These are phyloP conservation scores for Pollimyrus isidori DNA, from an alignment of 2,113 vertebrate genomes.

Conservation along the genomic window DNA sequence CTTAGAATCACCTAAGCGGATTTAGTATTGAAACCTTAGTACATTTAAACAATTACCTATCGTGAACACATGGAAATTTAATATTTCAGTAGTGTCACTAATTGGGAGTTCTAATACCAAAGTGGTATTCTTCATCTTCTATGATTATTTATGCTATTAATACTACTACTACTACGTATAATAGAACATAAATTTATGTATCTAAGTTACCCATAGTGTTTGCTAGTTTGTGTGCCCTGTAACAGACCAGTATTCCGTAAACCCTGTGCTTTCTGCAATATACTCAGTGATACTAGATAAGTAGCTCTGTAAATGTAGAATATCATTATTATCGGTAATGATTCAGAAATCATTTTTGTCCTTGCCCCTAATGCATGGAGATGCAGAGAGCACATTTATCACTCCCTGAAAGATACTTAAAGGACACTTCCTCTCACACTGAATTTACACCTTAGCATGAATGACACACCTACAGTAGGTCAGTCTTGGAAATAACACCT, in stretches of 20 bases:
- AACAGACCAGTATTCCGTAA: background rate
- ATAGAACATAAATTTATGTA: background rate
- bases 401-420: background rate
- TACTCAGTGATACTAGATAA: background rate
- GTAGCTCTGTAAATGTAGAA: background rate
- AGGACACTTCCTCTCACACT: background rate
- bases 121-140: background rate
- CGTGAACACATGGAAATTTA: background rate
- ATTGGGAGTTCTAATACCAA: background rate
- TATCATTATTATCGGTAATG: background rate
- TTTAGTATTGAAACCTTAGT: background rate
- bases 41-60: background rate
- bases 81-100: background rate
- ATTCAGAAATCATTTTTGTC: background rate
- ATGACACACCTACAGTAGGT: background rate
- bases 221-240: background rate
- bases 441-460: background rate
- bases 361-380: background rate
- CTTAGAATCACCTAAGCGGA: background rate
- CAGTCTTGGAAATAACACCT: background rate
- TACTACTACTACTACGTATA: background rate
- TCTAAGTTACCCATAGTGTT: background rate
- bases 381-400: background rate
- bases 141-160: background rate
- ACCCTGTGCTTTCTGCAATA: background rate